These are phyloP conservation scores for Mesoligia furuncula DNA, from an alignment of 2,888 invertebrate species.

Conservation along the genomic window DNA sequence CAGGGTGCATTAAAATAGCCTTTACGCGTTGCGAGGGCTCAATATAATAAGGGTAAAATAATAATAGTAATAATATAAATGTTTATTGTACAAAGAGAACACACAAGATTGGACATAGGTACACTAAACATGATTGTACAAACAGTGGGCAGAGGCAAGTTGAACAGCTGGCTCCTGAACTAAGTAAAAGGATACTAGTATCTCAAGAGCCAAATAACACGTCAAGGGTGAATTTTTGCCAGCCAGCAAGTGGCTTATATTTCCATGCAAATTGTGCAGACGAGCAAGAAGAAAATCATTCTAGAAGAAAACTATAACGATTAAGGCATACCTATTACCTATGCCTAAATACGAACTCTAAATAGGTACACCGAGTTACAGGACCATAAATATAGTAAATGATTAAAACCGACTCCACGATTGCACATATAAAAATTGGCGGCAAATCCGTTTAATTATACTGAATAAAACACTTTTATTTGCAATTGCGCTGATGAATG, in stretches of 20 bases:
- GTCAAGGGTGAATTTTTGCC: too few relatives aligned
- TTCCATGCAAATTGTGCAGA: neutral
- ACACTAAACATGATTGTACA: too few relatives aligned
- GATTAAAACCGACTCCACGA: slow-evolving; percentile 14
- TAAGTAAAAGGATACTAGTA: too few relatives aligned
- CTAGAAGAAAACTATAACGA: neutral
- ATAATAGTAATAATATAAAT: too few relatives aligned
- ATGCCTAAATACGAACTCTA: neutral
- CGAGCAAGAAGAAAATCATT: neutral
- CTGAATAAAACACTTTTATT: slow-evolving; percentile 76
- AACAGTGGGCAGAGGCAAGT: too few relatives aligned
- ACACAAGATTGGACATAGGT: too few relatives aligned
- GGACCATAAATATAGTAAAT: neutral
- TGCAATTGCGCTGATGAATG: slow-evolving; percentile 75
- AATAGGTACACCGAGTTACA: slow-evolving; percentile 26
- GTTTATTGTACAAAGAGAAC: too few relatives aligned
- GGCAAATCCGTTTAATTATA: slow-evolving; percentile 70
- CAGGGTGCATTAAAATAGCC: neutral
- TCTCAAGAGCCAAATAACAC: too few relatives aligned
- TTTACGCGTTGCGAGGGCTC: neutral
- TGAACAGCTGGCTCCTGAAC: too few relatives aligned
- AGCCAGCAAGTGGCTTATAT: neutral
- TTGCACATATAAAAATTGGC: slow-evolving; percentile 45
- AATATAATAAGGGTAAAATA: neutral
- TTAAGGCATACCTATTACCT: neutral